These are phyloP conservation scores for Rhea pennata DNA, from an alignment of 2,113 vertebrate species.

Conservation along the genomic window DNA sequence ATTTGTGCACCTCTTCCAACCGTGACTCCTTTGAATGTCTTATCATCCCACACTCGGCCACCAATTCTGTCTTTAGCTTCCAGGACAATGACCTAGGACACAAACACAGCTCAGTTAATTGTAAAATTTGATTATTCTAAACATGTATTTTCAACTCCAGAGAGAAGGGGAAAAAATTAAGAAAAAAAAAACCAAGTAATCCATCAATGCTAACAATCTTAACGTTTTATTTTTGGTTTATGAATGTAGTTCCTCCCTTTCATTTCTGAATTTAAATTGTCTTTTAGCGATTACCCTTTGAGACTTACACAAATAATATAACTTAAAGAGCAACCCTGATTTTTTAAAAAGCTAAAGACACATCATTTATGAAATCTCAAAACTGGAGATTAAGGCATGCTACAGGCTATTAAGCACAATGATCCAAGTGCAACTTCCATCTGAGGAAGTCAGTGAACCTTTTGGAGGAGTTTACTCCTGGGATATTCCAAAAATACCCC, in stretches of 20 bases:
- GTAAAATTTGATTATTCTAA: background rate
- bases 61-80: constrained; percentile 95
- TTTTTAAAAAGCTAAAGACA: background rate
- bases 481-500: background rate
- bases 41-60: constrained; percentile 94
- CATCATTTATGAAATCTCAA: background rate
- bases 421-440: background rate
- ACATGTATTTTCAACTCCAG: background rate
- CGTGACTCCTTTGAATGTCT: constrained; percentile 84
- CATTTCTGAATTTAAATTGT: background rate
- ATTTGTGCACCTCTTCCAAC: constrained; percentile 96
- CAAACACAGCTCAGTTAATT: background rate
- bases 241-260: background rate
- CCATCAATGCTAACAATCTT: background rate
- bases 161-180: background rate
- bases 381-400: background rate
- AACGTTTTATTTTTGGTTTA: background rate
- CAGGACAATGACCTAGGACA: constrained; percentile 86
- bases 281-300: background rate
- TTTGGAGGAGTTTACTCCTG: background rate
- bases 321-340: background rate
- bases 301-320: background rate
- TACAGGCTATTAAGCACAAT: background rate
- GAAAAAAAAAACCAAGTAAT: background rate
- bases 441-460: background rate